Percentiles rank a stretch among this genome's conserved stretches.
These are phyloP conservation scores for Xenops minutus DNA, from an alignment of 2,797 vertebrate genomes.

Conservation along the genomic window DNA sequence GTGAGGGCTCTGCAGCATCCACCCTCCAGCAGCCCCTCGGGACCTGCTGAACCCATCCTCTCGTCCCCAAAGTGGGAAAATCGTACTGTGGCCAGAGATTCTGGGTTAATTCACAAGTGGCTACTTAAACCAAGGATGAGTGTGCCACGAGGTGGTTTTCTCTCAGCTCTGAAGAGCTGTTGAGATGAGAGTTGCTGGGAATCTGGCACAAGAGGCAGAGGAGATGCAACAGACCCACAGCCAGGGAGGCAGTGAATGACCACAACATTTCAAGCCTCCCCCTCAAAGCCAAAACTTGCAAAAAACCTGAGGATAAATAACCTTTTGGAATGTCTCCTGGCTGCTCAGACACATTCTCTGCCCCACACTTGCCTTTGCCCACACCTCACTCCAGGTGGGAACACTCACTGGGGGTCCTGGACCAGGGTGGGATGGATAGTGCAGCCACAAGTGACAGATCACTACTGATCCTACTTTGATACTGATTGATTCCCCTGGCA, in stretches of 20 bases:
- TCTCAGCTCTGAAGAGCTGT: rapidly evolving
- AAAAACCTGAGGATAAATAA: not conserved
- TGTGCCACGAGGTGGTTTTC: not conserved
- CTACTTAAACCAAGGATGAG: not conserved
- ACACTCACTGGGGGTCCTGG: rapidly evolving
- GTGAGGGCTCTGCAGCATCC: not conserved
- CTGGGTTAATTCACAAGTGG: not conserved
- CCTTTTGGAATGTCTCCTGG: not conserved
- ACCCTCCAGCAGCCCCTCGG: not conserved
- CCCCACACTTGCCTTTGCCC: not conserved
- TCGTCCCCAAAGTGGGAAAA: not conserved
- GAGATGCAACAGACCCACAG: not conserved
- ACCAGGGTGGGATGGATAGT: not conserved
- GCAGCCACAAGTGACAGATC: not conserved
- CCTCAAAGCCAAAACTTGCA: not conserved
- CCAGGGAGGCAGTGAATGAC: not conserved
- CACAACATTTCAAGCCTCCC: not conserved
- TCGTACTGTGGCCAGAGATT: not conserved
- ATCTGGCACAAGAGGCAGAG: not conserved
- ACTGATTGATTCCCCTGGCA: not conserved
- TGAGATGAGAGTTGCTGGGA: not conserved
- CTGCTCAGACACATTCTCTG: not conserved
- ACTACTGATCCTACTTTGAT: not conserved
- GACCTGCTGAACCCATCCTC: not conserved
- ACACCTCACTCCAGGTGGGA: rapidly evolving